These are phyloP conservation scores for Fopius arisanus DNA, from an alignment of 1,140 invertebrate species.

Conservation along the genomic window DNA sequence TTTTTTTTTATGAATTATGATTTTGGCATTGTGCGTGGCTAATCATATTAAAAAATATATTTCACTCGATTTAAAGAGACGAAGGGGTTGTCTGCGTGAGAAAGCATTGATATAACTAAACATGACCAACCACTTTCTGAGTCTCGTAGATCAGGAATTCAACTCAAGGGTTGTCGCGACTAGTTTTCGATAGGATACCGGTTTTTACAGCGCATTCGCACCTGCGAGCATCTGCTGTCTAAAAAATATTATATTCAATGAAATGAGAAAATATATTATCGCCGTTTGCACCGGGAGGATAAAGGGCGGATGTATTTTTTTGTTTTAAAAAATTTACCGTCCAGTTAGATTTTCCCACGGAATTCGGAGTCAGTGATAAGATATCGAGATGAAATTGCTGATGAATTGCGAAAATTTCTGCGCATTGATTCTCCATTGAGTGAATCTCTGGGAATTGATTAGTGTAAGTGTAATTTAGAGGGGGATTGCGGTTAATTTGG, in stretches of 20 bases:
- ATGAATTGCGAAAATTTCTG: no score
- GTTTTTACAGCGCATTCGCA: background rate
- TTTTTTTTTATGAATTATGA: no score
- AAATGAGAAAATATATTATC: background rate
- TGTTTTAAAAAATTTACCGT: no score
- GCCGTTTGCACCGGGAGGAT: background rate
- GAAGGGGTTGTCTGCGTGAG: background rate
- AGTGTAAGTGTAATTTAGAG: no score
- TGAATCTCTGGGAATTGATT: no score
- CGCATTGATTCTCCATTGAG: no score
- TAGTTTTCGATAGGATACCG: constrained; percentile 6
- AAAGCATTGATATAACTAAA: background rate
- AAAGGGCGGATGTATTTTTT: no score
- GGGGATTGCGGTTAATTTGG: no score
- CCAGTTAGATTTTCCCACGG: no score
- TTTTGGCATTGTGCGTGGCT: background rate
- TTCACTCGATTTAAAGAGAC: background rate
- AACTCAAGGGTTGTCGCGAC: background rate
- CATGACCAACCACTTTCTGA: background rate
- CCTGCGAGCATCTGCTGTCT: background rate
- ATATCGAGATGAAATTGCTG: no score
- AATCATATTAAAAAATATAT: background rate
- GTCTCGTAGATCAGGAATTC: constrained; percentile 8
- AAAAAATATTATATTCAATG: background rate
- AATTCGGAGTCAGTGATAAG: no score